These are phyloP conservation scores for Neotragus pygmaeus DNA, from an alignment of 2,113 vertebrate genomes.

Conservation along the genomic window DNA sequence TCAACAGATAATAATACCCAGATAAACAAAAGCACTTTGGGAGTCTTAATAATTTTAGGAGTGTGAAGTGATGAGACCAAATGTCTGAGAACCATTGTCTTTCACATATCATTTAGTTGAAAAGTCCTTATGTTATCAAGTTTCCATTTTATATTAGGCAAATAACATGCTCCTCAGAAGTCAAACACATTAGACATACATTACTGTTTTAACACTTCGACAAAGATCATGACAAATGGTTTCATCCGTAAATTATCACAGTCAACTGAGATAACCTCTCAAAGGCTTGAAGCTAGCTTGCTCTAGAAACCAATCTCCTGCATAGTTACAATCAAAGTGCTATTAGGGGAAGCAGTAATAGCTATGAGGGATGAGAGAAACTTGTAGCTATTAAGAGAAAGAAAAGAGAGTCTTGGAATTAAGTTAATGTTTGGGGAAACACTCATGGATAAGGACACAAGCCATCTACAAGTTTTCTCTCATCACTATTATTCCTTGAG, in stretches of 20 bases:
- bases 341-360: not conserved
- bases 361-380: not conserved
- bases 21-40: not conserved
- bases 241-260: not conserved
- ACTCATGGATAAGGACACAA: not conserved
- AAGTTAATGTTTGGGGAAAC: not conserved
- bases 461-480: not conserved
- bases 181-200: not conserved
- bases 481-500: slow-evolving; percentile 57
- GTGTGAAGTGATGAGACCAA: not conserved
- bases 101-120: not conserved
- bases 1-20: not conserved
- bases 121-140: not conserved
- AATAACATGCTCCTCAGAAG: not conserved
- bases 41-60: not conserved
- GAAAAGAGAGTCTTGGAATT: not conserved
- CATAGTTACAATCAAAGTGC: not conserved
- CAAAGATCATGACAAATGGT: not conserved
- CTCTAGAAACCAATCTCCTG: not conserved
- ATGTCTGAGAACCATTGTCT: not conserved
- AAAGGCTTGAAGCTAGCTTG: not conserved
- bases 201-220: not conserved
- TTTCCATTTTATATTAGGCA: not conserved
- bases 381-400: not conserved
- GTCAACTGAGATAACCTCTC: not conserved